A percentile compares a stretch with the other conserved stretches of the same genome.
Conservation (phyloP, 2,797 vertebrate species). For the Nothura maculosa region DNA sequence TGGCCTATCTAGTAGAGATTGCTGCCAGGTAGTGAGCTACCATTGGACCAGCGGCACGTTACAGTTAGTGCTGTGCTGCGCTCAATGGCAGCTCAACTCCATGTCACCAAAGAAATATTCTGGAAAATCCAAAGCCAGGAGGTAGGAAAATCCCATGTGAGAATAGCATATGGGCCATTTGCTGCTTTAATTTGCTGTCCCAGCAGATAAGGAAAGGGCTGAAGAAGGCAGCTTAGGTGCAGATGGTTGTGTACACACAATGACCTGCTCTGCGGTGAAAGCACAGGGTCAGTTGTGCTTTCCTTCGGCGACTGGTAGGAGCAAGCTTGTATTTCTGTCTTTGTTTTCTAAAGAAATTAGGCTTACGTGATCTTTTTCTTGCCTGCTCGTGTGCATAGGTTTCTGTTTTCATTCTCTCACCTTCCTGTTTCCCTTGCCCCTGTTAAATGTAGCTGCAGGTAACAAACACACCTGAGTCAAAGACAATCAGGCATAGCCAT, state of each 20-base stretch:
- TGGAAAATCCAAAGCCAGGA: fast-evolving
- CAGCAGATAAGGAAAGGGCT: neutral
- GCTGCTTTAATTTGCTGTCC: neutral
- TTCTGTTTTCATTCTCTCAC: too few relatives aligned
- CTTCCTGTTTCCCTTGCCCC: neutral
- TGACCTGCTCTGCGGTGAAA: neutral
- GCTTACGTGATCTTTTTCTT: neutral
- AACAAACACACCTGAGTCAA: neutral
- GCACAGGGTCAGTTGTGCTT: neutral
- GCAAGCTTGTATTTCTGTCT: neutral
- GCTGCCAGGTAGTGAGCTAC: neutral
- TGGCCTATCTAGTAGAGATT: neutral
- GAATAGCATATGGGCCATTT: fast-evolving
- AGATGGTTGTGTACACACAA: neutral
- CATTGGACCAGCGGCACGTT: fast-evolving
- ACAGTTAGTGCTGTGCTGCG: neutral
- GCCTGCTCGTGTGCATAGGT: too few relatives aligned
- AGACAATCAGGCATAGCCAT: fast-evolving
- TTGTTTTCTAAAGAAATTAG: neutral
- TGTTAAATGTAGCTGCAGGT: neutral
- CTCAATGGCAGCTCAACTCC: neutral
- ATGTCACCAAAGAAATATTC: neutral
- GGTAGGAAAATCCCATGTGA: neutral
- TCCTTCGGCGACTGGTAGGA: neutral
- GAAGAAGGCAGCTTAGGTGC: neutral